These are phyloP conservation scores for Erebia ligea DNA, from an alignment of 2,888 invertebrate genomes.

Conservation along the genomic window DNA sequence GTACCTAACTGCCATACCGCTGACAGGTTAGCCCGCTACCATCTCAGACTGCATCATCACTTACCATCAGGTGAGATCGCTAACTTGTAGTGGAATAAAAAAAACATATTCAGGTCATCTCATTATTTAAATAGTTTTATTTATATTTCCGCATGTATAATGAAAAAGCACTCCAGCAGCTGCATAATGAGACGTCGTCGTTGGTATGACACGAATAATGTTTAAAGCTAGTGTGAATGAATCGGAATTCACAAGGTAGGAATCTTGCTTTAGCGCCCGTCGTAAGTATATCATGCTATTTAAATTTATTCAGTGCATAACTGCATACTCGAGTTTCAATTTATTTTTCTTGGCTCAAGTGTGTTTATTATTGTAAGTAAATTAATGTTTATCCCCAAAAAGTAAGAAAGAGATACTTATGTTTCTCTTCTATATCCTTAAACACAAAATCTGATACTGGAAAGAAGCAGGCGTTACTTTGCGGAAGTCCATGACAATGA, in stretches of 20 bases:
- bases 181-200: background rate
- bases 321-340: background rate
- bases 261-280: background rate
- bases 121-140: constrained; percentile 7
- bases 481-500: no score
- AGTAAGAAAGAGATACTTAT: no score
- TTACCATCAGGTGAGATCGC: no score
- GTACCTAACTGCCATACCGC: no score
- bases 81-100: background rate
- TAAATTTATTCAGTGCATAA: constrained; percentile 12
- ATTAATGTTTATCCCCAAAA: no score
- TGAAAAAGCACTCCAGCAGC: constrained; percentile 1
- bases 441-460: no score
- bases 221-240: constrained; percentile 12
- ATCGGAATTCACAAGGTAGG: background rate
- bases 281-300: background rate
- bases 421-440: no score
- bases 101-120: constrained; percentile 11
- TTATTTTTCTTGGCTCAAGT: background rate
- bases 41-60: no score
- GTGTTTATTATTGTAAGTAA: background rate
- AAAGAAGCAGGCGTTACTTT: no score
- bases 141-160: background rate
- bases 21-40: no score
- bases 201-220: constrained; percentile 5